A percentile compares a stretch with the other conserved stretches of the same genome.
Evolutionary conservation across 2,113 vertebrate genomes (phyloP).

Genomic region (Colaptes auratus): DNA sequence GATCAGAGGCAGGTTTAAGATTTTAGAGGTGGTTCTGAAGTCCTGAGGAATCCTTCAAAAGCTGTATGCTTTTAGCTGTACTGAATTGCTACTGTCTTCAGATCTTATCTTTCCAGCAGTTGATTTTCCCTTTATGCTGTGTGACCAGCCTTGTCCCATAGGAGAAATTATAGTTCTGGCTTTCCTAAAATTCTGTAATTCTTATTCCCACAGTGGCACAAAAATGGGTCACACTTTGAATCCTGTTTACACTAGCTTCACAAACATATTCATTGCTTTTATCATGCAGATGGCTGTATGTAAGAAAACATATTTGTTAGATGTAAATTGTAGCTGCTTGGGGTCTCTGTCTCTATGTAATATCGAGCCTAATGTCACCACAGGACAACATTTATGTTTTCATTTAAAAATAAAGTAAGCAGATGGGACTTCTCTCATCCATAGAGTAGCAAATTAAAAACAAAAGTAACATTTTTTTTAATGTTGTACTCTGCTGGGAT

Average conservation of each 20-base stretch:
- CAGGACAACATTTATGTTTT: conserved; percentile 55
- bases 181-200: conserved; percentile 25
- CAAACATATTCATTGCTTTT: conserved; percentile 1
- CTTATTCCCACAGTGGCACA: not conserved
- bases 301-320: conserved; percentile 38
- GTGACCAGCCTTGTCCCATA: conserved; percentile 27
- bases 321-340: conserved; percentile 50
- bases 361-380: conserved; percentile 36
- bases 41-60: conserved; percentile 43
- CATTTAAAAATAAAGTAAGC: conserved; percentile 58
- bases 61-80: not conserved
- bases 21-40: conserved; percentile 60
- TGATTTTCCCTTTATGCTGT: conserved; percentile 44
- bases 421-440: conserved; percentile 56
- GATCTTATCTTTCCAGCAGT: conserved; percentile 53
- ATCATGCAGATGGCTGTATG: conserved; percentile 25
- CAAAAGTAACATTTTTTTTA: conserved; percentile 36
- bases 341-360: not conserved
- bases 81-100: conserved; percentile 42
- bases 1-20: conserved; percentile 41
- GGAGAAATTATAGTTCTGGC: not conserved
- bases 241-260: conserved; percentile 16
- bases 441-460: conserved; percentile 42
- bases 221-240: conserved; percentile 14
- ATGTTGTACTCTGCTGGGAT: conserved; percentile 1